A percentile compares a stretch with the other conserved stretches of the same genome.
phyloP scores from a whole-genome alignment of 1,140 invertebrate species.

The Scaptomyza montana region DNA sequence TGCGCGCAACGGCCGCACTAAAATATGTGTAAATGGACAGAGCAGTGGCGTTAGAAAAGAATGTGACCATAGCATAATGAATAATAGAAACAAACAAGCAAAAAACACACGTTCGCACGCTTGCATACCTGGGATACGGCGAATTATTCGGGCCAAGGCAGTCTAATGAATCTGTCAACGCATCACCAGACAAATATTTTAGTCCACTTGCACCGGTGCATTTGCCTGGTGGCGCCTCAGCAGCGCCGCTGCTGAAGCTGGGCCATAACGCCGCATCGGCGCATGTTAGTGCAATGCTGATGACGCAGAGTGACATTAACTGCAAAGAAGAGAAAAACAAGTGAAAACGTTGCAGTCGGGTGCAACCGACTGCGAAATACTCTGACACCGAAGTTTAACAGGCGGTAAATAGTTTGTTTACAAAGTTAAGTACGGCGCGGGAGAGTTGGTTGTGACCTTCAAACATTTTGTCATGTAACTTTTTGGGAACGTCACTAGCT shows the following conservation, averaged over 20 bases:
- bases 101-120: slow-evolving; percentile 53
- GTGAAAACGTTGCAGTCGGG: too few species aligned
- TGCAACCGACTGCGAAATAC: slow-evolving; percentile 1
- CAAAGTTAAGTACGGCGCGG: too few species aligned
- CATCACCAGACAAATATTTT: slow-evolving; percentile 94
- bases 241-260: slow-evolving; percentile 59
- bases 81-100: slow-evolving; percentile 13
- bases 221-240: slow-evolving; percentile 81
- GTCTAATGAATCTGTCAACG: slow-evolving; percentile 89
- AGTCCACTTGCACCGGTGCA: slow-evolving; percentile 87
- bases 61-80: slow-evolving; percentile 6
- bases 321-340: slow-evolving; percentile 50
- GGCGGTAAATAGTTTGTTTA: too few species aligned
- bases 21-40: slow-evolving; percentile 47
- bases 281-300: slow-evolving; percentile 70
- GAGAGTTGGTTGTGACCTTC: too few species aligned
- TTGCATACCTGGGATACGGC: slow-evolving; percentile 91
- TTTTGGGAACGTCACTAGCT: too few species aligned
- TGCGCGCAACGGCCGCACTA: slow-evolving; percentile 87
- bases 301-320: slow-evolving; percentile 71
- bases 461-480: too few species aligned
- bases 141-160: slow-evolving; percentile 91
- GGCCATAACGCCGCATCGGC: slow-evolving; percentile 77
- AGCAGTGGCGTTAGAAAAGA: slow-evolving; percentile 68
- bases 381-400: too few species aligned